A percentile compares a stretch with the other conserved stretches of the same genome.
These are phyloP conservation scores for Pristionchus entomophagus DNA, from an alignment of 2,888 invertebrate species.

Conservation along the genomic window DNA sequence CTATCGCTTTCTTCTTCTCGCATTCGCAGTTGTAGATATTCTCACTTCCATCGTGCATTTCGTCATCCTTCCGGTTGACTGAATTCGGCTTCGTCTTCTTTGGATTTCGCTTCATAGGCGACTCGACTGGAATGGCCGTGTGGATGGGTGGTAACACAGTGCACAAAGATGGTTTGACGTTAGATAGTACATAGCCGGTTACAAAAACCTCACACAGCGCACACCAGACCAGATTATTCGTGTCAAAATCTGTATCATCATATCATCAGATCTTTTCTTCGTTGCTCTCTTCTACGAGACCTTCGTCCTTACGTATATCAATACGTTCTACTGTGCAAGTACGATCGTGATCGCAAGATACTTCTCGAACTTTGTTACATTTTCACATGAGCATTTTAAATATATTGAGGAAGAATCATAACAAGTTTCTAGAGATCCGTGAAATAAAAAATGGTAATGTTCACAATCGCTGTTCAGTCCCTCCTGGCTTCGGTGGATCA, in stretches of 20 bases:
- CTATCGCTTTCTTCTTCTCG: not conserved
- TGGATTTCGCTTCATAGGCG: not conserved
- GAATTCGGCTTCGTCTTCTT: constrained; percentile 27
- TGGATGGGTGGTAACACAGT: not conserved
- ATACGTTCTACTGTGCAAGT: constrained; percentile 20
- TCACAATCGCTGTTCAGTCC: not conserved
- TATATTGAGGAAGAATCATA: not conserved
- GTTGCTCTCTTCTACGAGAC: constrained; percentile 6
- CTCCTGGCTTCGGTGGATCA: constrained; percentile 30
- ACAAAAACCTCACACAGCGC: no score
- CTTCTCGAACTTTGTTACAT: not conserved
- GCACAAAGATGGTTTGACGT: no score
- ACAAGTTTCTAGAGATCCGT: not conserved
- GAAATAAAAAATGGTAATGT: not conserved
- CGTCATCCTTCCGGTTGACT: not conserved
- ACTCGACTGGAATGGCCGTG: not conserved
- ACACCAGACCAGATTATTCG: no score
- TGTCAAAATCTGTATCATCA: no score
- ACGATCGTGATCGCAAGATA: not conserved
- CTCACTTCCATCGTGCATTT: constrained; percentile 28
- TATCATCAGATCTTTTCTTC: not conserved
- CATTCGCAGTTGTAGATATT: constrained; percentile 24
- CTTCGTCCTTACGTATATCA: constrained; percentile 20
- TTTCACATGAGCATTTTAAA: not conserved
- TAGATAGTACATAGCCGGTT: no score